Evolutionary conservation across 2,888 invertebrate species (phyloP).

Genomic region (Lathronympha strigana): DNA sequence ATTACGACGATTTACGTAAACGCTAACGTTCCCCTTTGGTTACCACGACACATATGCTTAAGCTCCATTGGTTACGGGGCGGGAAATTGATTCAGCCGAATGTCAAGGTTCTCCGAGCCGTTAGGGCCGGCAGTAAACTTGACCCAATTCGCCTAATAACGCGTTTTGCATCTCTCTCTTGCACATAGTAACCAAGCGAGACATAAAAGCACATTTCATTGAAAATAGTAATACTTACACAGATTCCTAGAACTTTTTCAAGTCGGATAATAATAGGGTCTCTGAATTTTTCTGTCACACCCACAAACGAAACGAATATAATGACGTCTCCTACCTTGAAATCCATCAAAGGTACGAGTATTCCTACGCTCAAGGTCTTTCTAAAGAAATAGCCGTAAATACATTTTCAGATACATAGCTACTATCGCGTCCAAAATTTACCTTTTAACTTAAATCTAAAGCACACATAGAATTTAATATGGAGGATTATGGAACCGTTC

Average conservation of each 20-base stretch:
- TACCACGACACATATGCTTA: not conserved
- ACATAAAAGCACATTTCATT: not conserved
- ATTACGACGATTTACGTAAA: too few relatives aligned
- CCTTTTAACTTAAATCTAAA: not conserved
- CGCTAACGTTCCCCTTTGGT: not conserved
- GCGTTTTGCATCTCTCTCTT: not conserved
- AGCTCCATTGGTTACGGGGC: not conserved
- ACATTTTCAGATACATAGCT: too few relatives aligned
- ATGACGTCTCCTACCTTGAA: too few relatives aligned
- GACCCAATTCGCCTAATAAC: not conserved
- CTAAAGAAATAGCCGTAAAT: too few relatives aligned
- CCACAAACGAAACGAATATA: too few relatives aligned
- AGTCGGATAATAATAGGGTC: too few relatives aligned
- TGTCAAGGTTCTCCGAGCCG: constrained; percentile 1
- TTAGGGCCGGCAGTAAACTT: constrained; percentile 8
- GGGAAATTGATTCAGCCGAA: not conserved
- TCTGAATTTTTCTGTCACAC: too few relatives aligned
- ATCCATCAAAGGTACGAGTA: too few relatives aligned
- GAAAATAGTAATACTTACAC: too few relatives aligned
- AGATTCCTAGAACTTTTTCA: too few relatives aligned
- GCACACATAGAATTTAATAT: constrained; percentile 1
- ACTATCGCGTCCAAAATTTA: too few relatives aligned
- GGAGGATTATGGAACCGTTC: not conserved
- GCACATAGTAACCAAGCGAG: not conserved
- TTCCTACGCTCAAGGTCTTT: too few relatives aligned